Evolutionary conservation across 2,797 vertebrate species (phyloP), one percentile per base, ranked within the genome.

Genomic region (Chromis chromis): DNA sequence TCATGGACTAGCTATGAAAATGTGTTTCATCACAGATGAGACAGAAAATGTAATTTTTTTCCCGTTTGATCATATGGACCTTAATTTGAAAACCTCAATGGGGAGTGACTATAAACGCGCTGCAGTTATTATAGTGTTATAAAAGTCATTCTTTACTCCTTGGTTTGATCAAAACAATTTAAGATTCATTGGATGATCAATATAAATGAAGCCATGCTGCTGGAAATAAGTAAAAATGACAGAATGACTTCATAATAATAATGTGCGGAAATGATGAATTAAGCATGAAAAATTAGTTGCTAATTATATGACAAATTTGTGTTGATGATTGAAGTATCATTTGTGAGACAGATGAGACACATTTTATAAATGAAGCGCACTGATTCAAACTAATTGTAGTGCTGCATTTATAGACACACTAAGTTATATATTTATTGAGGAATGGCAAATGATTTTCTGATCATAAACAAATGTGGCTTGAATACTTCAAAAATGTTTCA

Each of bases 1-100:
- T 78, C 55, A 81, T 70, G 67, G 66, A 60, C 64, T 25, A 72
- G 67, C 69, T 69, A 74, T 76, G 71, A 83, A 25, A 86, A 81
- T 65, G 70, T 78, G 63, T 82, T 90, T 87, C 65, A 82, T 80
- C 77, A 57, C 31, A 17, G 70, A 75, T 74, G 68, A 82, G 67
- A 82, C 64, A 69, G 62, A 80, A 88, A 79, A 70, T 66, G 57
- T 25, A 52, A 57, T 70, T 82, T 81, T 79, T 81, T 79, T 65
- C 67, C 74, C 52, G 79, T 69, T 82, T 70, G 71, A 83, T 79
- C 48, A 33, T 31, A 62, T 61, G 33, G 50, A n/a, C 24, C 36
- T 62, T 78, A 50, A 76, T 83, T 85, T 70, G 22, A 81, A 69
- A 81, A n/a, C 63, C 11, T 70, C 63, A 74, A 49, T 60, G 22